Evolutionary conservation across 2,888 invertebrate genomes (phyloP).

Genomic region (Daptonema setosum): DNA sequence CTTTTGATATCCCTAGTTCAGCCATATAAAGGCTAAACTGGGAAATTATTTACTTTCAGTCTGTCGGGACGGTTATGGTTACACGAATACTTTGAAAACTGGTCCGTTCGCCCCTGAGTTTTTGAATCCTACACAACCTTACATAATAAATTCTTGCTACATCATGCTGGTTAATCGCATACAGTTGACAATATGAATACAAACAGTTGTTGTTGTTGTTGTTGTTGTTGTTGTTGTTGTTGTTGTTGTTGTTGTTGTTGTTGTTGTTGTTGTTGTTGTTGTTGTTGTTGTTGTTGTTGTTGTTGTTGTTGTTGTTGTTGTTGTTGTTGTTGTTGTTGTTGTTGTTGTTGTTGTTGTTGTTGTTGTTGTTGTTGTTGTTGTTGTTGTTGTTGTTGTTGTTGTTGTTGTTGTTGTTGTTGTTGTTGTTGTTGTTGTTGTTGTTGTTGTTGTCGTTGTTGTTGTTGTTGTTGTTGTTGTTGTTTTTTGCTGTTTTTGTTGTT

Average conservation of each 20-base stretch:
- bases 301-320: not conserved
- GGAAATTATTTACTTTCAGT: no score
- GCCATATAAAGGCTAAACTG: no score
- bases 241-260: not conserved
- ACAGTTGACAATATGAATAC: no score
- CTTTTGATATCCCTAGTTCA: no score
- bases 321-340: not conserved
- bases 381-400: conserved; percentile 1
- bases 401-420: not conserved
- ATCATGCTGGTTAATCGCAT: no score
- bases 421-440: not conserved
- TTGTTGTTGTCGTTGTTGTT: not conserved
- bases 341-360: not conserved
- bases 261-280: not conserved
- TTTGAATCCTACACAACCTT: no score
- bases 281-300: not conserved
- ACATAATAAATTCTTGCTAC: no score
- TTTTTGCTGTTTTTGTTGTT: no score
- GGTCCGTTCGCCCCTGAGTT: no score
- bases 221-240: not conserved
- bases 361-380: not conserved
- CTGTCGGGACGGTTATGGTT: no score
- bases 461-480: no score
- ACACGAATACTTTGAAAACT: no score
- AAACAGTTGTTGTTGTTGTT: not conserved